Evolutionary conservation across 2,888 invertebrate genomes (phyloP).

Genomic region (Cepaea hortensis): DNA sequence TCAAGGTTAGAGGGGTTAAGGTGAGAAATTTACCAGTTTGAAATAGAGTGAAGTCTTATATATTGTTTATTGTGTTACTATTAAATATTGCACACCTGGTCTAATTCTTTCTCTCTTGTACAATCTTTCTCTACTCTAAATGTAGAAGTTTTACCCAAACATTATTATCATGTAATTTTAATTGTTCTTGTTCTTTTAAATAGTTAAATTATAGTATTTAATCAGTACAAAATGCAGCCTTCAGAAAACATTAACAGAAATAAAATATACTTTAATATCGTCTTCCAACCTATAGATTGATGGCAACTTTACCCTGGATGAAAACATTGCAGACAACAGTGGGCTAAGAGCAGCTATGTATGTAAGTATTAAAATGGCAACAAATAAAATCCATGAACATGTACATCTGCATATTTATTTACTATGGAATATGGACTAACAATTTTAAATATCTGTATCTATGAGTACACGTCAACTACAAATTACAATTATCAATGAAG

Average conservation of each 20-base stretch:
- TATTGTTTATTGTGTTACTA: too few relatives aligned
- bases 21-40: conserved; percentile 48
- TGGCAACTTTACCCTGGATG: conserved; percentile 70
- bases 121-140: background rate
- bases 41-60: too few relatives aligned
- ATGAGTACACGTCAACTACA: too few relatives aligned
- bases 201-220: conserved; percentile 36
- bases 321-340: conserved; percentile 74
- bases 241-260: too few relatives aligned
- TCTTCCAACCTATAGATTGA: conserved; percentile 58
- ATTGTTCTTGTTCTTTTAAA: background rate
- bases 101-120: background rate
- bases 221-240: too few relatives aligned
- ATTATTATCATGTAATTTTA: background rate
- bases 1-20: conserved; percentile 79
- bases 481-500: too few relatives aligned
- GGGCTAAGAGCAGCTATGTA: conserved; percentile 69
- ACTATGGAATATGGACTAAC: too few relatives aligned
- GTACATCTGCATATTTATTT: too few relatives aligned
- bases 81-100: too few relatives aligned
- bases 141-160: too few relatives aligned
- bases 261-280: background rate
- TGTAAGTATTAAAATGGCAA: conserved; percentile 57
- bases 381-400: too few relatives aligned
- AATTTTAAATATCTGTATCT: too few relatives aligned